These are phyloP conservation scores for Pseudochaenichthys georgianus DNA, from an alignment of 2,797 vertebrate species.

Conservation along the genomic window DNA sequence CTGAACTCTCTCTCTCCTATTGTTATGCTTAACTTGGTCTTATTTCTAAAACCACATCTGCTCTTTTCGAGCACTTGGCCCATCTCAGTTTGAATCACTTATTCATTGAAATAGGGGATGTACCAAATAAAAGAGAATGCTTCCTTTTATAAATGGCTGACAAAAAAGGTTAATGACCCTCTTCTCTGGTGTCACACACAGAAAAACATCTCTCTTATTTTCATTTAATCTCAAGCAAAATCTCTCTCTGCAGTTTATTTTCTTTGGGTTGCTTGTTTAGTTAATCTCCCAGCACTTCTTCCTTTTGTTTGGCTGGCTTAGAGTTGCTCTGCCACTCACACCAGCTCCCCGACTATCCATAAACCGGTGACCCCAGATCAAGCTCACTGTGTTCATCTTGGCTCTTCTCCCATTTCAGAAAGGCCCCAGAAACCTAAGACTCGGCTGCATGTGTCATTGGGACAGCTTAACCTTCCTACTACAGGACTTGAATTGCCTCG, in stretches of 20 bases:
- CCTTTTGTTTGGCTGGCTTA: constrained; percentile 28
- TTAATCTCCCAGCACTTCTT: constrained; percentile 40
- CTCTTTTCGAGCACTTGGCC: constrained; percentile 2
- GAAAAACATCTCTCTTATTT: constrained; percentile 20
- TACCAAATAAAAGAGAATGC: constrained; percentile 20
- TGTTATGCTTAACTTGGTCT: constrained; percentile 37
- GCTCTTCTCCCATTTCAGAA: constrained; percentile 60
- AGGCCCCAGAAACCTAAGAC: constrained; percentile 54
- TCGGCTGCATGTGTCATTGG: constrained; percentile 48
- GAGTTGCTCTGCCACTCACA: constrained; percentile 36
- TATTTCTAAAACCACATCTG: constrained; percentile 19
- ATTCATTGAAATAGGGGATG: constrained; percentile 14
- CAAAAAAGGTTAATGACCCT: constrained; percentile 19
- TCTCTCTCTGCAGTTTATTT: constrained; percentile 41
- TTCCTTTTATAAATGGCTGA: background rate
- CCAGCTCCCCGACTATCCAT: constrained; percentile 25
- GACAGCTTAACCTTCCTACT: constrained; percentile 61
- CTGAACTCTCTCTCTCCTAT: constrained; percentile 27
- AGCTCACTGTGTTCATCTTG: constrained; percentile 36
- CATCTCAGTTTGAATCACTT: constrained; percentile 21
- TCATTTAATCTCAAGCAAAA: constrained; percentile 29
- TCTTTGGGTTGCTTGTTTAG: constrained; percentile 51
- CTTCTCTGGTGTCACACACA: constrained; percentile 14
- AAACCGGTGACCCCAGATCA: constrained; percentile 48
- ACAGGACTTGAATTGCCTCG: constrained; percentile 51